Base-by-base conservation (phyloP, 30 jellyfish, hydroid and myxozoan species). In the Hydractinia echinata region DNA sequence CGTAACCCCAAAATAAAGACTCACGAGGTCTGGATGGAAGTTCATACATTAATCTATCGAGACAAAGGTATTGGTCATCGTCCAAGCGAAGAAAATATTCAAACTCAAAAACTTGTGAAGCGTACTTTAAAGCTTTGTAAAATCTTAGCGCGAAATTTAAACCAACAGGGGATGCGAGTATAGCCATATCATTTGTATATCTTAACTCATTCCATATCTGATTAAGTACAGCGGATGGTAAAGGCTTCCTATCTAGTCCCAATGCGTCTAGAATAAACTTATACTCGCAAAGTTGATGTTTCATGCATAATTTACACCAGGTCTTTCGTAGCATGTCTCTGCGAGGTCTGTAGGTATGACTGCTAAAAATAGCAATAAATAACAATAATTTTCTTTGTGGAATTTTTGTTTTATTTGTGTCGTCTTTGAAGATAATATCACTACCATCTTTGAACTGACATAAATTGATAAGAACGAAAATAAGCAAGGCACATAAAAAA, bases 41-140 rank as follows among this genome's bases (percentile, higher is more conserved):
- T 58, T 58, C 69, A 16, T 58, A 16, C 15, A 58, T 58, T 16
- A 58, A 58, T 3, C 69, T 58, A 16, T 58, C 69, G 18, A 58
- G 18, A 58, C 69, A 58, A 16, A 58, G 69, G 69, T 58, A 58
- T 16, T 58, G 69, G 69, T 58, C 69, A 16, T 58, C 69, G 69
- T 58, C 69, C 1, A 58, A 11, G 1, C 69, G 69, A 13, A 58
- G 19, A 16, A 58, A 58, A 58, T 11, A 58, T 58, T 58, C 69
- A 58, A 58, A 58, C 15, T 58, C 18, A 3, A 11, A 58, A 58
- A 58, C 15, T 58, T 16, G 69, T 16, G 18, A 11, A 16, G 19
- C 69, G 69, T 58, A 58, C 15, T 58, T 13, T 16, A 58, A 11
- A 16, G 69, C 69, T 3, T 58, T 58, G 69, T 58, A 58, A 13